Evolutionary conservation across 2,113 vertebrate genomes (phyloP).

Genomic region (Centropus bengalensis): DNA sequence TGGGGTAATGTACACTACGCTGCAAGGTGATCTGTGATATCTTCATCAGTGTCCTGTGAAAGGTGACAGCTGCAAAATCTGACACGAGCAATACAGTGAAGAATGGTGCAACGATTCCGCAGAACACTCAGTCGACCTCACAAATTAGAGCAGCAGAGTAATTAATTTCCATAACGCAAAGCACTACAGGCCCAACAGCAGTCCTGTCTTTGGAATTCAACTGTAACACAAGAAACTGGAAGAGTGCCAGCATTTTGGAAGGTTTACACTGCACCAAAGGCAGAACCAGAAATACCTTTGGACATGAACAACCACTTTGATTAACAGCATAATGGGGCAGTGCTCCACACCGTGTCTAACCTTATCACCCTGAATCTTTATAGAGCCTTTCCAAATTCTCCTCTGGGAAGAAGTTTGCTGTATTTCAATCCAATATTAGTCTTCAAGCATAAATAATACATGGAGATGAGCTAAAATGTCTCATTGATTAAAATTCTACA

Average conservation of each 20-base stretch:
- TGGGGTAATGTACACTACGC: neutral
- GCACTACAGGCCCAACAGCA: neutral
- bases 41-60: neutral
- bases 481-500: constrained; percentile 67
- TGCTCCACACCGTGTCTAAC: neutral
- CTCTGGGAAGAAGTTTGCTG: neutral
- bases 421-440: constrained; percentile 45
- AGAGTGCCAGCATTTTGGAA: neutral
- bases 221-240: neutral
- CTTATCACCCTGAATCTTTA: neutral
- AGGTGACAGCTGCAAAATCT: neutral
- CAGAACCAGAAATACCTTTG: neutral
- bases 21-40: neutral
- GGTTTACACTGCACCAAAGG: neutral
- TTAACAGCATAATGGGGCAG: neutral
- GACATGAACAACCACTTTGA: neutral
- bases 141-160: neutral
- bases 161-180: neutral
- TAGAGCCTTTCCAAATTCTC: neutral
- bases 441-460: constrained; percentile 65
- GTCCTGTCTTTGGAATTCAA: neutral
- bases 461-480: constrained; percentile 46
- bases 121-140: neutral
- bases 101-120: neutral
- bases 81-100: neutral